phyloP scores from a whole-genome alignment of 2,797 vertebrate species.

The Rallus crepitans region DNA sequence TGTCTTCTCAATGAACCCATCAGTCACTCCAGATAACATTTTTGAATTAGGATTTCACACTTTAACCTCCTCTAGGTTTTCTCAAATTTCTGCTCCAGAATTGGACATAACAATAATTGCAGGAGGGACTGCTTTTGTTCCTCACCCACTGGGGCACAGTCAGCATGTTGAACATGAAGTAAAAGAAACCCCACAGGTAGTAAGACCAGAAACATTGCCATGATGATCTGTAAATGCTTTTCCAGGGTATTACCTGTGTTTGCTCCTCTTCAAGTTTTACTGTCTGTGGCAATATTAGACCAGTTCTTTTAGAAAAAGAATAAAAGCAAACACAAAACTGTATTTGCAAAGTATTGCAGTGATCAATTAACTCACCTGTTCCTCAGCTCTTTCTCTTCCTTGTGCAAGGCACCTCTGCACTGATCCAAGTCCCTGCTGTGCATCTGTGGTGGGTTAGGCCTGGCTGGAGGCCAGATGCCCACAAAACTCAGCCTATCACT shows the following conservation, averaged over 20 bases:
- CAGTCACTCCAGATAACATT: background rate
- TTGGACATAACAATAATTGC: background rate
- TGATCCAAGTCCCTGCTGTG: too few relatives aligned
- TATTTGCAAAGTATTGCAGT: background rate
- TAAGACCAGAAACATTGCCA: background rate
- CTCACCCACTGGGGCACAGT: background rate
- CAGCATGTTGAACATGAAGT: background rate
- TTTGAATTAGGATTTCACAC: background rate
- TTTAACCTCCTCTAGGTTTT: background rate
- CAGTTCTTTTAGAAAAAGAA: background rate
- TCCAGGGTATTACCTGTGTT: background rate
- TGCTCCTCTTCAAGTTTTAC: background rate
- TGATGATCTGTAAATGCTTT: background rate
- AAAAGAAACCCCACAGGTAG: background rate
- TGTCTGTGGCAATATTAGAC: background rate
- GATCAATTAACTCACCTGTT: background rate
- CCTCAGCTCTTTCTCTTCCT: background rate
- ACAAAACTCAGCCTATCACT: too few relatives aligned
- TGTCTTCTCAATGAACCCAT: background rate
- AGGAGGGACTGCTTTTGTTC: background rate
- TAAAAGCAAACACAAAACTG: background rate
- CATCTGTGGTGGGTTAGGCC: too few relatives aligned
- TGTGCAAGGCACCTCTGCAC: too few relatives aligned
- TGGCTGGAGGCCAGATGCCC: too few relatives aligned
- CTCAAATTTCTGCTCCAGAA: background rate